A percentile compares a stretch with the other conserved stretches of the same genome.
Conservation (phyloP, 35 echinoderm and acorn worm genomes). For the Lytechinus variegatus region DNA sequence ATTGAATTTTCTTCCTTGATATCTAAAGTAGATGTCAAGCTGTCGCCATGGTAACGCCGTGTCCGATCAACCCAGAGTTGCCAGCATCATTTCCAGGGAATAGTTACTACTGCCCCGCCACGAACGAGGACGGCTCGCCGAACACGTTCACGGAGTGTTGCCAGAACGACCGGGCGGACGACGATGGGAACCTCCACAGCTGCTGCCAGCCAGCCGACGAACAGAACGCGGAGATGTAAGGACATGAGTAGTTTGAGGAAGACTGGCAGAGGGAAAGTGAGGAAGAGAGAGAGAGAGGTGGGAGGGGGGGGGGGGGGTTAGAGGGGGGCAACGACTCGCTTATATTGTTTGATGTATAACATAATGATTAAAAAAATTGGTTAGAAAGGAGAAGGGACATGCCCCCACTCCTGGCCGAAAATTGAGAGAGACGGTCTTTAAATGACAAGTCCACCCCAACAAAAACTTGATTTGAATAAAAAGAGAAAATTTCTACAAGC, state of each 20-base stretch:
- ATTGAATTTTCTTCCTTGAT: neutral
- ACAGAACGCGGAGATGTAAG: slow-evolving; percentile 63
- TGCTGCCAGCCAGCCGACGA: slow-evolving; percentile 70
- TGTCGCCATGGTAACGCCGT: slow-evolving; percentile 20
- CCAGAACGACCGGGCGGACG: slow-evolving; percentile 77
- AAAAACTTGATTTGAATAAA: no score
- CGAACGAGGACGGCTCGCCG: slow-evolving; percentile 72
- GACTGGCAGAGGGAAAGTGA: no score
- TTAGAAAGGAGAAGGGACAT: no score
- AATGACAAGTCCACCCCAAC: no score
- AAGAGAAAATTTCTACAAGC: no score
- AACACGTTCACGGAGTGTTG: slow-evolving; percentile 89
- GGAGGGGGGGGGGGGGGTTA: no score
- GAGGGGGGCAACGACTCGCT: neutral
- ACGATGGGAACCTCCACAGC: slow-evolving; percentile 68
- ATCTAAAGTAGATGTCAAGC: neutral
- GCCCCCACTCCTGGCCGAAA: no score
- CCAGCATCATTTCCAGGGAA: slow-evolving; percentile 61
- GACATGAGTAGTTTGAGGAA: no score
- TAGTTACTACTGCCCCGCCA: slow-evolving; percentile 74
- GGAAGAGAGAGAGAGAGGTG: neutral
- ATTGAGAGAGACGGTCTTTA: no score
- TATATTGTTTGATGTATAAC: no score
- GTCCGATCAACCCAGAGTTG: slow-evolving; percentile 54
- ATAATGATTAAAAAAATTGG: no score